phyloP scores from a whole-genome alignment of 1,140 invertebrate genomes.

The Arion vulgaris region DNA sequence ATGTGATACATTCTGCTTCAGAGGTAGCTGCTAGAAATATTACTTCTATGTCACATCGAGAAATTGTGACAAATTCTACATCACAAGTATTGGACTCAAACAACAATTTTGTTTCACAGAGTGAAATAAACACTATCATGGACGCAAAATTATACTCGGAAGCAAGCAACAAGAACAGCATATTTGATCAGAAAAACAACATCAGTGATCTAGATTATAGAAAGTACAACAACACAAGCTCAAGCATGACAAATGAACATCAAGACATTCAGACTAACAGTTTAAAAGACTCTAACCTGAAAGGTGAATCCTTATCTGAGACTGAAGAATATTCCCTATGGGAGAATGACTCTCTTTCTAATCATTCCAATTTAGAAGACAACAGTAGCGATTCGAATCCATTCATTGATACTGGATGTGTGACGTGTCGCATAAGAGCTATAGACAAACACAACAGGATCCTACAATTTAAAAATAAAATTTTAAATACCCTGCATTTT shows the following conservation, averaged over 20 bases:
- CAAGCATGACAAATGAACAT: no score
- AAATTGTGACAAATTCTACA: neutral
- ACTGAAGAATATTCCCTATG: neutral
- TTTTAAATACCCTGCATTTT: neutral
- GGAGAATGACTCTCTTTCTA: neutral
- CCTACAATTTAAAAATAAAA: neutral
- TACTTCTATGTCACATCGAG: neutral
- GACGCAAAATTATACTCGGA: no score
- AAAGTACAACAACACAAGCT: no score
- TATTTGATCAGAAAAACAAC: no score
- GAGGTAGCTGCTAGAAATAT: neutral
- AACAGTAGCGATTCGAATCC: no score
- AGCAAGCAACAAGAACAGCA: no score
- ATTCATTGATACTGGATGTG: neutral
- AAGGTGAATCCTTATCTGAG: neutral
- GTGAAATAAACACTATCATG: no score
- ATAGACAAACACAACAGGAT: neutral
- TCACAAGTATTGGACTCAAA: neutral
- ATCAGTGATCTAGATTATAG: no score
- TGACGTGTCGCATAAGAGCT: neutral
- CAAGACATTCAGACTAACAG: no score
- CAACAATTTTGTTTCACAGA: no score
- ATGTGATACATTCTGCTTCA: neutral
- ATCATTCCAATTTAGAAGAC: neutral
- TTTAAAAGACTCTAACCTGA: no score